Evolutionary conservation across 1,140 invertebrate species (phyloP).

Genomic region (Melipona quadrifasciata): DNA sequence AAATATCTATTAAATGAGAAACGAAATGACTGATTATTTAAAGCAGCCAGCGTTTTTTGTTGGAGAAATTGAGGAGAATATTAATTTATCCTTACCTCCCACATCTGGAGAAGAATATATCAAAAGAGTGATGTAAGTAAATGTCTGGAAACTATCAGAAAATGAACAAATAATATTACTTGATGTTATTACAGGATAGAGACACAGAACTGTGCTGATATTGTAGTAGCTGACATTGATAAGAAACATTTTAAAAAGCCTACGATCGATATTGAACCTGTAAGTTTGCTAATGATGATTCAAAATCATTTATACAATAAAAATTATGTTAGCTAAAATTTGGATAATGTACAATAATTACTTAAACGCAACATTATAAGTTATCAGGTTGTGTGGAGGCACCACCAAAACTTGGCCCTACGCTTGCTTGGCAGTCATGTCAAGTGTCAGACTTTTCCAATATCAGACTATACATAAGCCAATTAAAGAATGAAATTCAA

Average conservation of each 20-base stretch:
- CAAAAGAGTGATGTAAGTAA: constrained; percentile 82
- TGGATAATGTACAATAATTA: constrained; percentile 28
- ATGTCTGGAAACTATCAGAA: neutral
- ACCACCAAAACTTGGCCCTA: constrained; percentile 78
- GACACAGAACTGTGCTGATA: constrained; percentile 81
- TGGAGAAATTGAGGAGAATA: constrained; percentile 78
- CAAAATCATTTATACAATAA: neutral
- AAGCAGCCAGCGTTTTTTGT: constrained; percentile 73
- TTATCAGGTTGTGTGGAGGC: constrained; percentile 79
- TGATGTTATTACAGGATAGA: constrained; percentile 78
- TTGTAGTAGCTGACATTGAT: constrained; percentile 82
- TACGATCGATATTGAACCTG: constrained; percentile 72
- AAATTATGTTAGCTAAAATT: neutral
- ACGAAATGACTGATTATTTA: constrained; percentile 67
- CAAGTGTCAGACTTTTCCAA: constrained; percentile 83
- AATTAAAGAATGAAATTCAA: constrained; percentile 68
- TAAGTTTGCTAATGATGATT: constrained; percentile 62
- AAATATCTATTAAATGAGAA: neutral
- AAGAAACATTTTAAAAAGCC: constrained; percentile 74
- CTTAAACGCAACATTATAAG: constrained; percentile 61
- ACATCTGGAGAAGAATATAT: constrained; percentile 83
- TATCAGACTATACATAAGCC: constrained; percentile 78
- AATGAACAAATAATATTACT: constrained; percentile 9
- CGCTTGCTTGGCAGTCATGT: constrained; percentile 80
- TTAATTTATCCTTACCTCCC: constrained; percentile 81